Evolutionary conservation across 2,113 vertebrate genomes (phyloP).

Genomic region (Condylura cristata): DNA sequence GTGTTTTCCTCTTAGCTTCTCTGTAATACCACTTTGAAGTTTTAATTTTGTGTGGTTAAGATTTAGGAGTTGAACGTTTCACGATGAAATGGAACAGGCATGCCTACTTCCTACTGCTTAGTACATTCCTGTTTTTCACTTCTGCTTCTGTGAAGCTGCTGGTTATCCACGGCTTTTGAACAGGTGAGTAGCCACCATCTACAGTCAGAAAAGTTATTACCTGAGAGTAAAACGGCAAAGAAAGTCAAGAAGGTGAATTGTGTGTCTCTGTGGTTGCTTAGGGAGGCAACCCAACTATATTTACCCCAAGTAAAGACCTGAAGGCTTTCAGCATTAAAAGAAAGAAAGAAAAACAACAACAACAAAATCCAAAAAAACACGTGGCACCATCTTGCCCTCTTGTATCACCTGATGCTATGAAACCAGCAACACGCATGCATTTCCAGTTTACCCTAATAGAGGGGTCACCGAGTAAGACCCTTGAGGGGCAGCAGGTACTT

Average conservation of each 20-base stretch:
- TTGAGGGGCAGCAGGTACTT: background rate
- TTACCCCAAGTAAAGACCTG: background rate
- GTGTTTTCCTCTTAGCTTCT: background rate
- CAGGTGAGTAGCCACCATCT: background rate
- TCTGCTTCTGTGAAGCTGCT: background rate
- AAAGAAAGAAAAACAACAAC: too few relatives aligned
- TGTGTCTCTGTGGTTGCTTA: background rate
- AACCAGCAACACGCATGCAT: background rate
- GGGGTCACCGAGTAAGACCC: background rate
- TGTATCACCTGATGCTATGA: background rate
- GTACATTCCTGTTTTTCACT: background rate
- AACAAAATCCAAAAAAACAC: too few relatives aligned
- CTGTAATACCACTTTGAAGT: background rate
- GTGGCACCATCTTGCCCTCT: background rate
- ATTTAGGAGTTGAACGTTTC: background rate
- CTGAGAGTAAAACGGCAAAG: background rate
- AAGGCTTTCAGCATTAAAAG: background rate
- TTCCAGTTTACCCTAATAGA: background rate
- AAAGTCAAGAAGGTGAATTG: background rate
- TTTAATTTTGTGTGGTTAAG: slow-evolving; percentile 38
- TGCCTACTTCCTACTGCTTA: background rate
- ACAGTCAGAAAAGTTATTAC: background rate
- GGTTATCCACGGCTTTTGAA: background rate
- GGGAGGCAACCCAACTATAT: background rate
- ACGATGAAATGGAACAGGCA: background rate